Conservation (phyloP, 2,113 vertebrate species). For the Bos javanicus region DNA sequence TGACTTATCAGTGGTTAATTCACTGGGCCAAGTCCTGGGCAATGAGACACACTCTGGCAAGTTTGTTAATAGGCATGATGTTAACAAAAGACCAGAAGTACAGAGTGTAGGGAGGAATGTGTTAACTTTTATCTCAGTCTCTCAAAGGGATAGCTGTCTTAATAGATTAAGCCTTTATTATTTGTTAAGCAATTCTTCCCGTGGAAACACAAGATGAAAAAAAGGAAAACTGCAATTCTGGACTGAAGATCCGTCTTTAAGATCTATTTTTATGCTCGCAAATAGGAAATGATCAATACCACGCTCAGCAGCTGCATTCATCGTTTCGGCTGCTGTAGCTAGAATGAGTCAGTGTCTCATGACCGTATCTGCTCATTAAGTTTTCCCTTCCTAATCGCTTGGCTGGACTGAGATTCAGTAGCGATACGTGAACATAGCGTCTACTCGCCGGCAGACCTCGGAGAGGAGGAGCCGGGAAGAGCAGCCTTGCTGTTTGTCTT, state of each 20-base stretch:
- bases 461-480: not conserved
- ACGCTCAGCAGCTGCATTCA: not conserved
- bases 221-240: not conserved
- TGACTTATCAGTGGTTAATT: not conserved
- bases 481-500: not conserved
- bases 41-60: not conserved
- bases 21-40: not conserved
- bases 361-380: constrained; percentile 29
- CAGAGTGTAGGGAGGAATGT: fast-evolving
- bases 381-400: constrained; percentile 33
- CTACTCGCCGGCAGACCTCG: not conserved
- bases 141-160: not conserved
- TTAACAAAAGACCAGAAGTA: not conserved
- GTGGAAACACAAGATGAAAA: not conserved
- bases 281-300: not conserved
- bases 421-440: not conserved
- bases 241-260: not conserved
- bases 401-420: constrained; percentile 34
- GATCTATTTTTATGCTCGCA: not conserved
- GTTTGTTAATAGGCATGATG: not conserved
- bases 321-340: not conserved
- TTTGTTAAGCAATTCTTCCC: not conserved
- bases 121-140: not conserved
- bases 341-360: constrained; percentile 42
- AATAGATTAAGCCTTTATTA: not conserved